Evolutionary conservation across 92 coral and sea anemone genomes (phyloP), one percentile per base, ranked within the genome.

Genomic region (Paramuricea clavata): DNA sequence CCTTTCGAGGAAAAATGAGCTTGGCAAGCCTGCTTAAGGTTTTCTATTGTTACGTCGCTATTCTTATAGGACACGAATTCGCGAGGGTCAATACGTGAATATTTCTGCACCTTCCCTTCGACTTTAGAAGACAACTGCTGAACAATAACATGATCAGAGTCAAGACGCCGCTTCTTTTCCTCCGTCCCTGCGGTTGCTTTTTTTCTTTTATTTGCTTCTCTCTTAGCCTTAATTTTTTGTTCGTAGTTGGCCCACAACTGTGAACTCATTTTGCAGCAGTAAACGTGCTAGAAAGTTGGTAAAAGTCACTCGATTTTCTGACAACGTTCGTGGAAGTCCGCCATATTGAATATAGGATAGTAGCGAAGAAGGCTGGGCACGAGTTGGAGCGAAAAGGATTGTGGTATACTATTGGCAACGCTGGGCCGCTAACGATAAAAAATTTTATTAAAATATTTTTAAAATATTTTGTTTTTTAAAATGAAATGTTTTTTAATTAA

Each of bases 1-100:
- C 81, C 81, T 72, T 72, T 83, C 11, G 81, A 61, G 22, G 39
- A 23, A 50, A 69, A 83, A 39, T 83, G 80, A 32, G 75, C 69
- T n/a, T 23, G 31, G 50, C 80, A 83, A 16, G 87, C 87, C 25
- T 76, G 61, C 50, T 76, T 78, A 3, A 54, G 22, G 47, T 54
- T 54, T 26, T 52, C 28, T 15, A 43, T 33, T 12, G 83, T 54
- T 26, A 68, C 1, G n/a, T 68, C 74, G 8, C 39, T 5, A 26
- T 68, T 68, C 74, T 27, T 35, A 31, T 26, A 68, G 22, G 43
- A 26, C 0, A 26, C n/a, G 10, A 68, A 68, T 68, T 68, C 74
- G 21, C 42, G 43, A 35, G 74, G 74, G 36, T 41, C 42, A 35
- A 68, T 68, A 0, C 74, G 23, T n/a, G 74, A 68, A 31, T 68